Conservation (phyloP, 2,888 invertebrate species). For the Noctua pronuba region DNA sequence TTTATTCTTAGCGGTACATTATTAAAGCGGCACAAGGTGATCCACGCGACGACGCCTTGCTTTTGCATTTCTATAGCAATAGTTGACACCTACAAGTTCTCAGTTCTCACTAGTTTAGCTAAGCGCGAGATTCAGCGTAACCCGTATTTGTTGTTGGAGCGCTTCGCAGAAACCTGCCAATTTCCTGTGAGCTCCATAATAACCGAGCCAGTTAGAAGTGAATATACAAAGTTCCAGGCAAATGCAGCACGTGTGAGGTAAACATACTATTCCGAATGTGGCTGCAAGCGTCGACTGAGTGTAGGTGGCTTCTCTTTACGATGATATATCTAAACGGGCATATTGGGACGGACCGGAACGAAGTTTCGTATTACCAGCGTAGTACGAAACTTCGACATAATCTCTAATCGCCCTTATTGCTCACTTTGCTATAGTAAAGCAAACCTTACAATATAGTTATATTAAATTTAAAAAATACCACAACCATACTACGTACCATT, state of each 20-base stretch:
- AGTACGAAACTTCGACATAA: neutral
- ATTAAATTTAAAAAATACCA: neutral
- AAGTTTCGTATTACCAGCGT: no score
- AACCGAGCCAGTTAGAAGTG: neutral
- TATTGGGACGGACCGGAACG: neutral
- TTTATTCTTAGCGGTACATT: constrained; percentile 47
- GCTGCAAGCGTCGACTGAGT: no score
- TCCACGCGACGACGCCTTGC: constrained; percentile 2
- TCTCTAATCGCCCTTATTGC: neutral
- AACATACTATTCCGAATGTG: neutral
- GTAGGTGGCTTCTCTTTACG: neutral
- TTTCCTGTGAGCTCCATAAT: constrained; percentile 16
- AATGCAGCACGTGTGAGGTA: neutral
- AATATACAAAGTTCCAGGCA: neutral
- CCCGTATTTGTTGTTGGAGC: constrained; percentile 17
- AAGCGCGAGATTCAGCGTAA: neutral
- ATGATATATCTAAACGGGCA: neutral
- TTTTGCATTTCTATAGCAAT: neutral
- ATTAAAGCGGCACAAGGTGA: constrained; percentile 25
- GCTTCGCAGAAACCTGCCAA: neutral
- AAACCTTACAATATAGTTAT: neutral
- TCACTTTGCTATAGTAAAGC: neutral
- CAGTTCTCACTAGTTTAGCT: neutral
- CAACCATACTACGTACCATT: neutral
- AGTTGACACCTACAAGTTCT: neutral